Evolutionary conservation across 2,888 invertebrate species (phyloP).

Genomic region (Torymus tubicola): DNA sequence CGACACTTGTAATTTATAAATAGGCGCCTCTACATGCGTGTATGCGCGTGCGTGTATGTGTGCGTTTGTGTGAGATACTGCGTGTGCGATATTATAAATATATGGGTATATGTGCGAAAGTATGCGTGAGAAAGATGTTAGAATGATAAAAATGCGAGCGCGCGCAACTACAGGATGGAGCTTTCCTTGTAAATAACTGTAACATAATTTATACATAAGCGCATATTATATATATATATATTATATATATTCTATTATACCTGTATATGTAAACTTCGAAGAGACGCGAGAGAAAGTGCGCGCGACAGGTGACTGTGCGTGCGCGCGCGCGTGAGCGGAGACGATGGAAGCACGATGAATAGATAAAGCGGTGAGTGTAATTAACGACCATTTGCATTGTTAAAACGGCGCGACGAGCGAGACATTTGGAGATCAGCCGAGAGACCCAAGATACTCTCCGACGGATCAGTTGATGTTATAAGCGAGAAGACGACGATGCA

Average conservation of each 20-base stretch:
- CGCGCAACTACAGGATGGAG: neutral
- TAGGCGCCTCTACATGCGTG: conserved; percentile 12
- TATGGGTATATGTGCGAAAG: neutral
- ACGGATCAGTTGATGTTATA: conserved; percentile 52
- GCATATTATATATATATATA: conserved; percentile 61
- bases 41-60: neutral
- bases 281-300: conserved; percentile 9
- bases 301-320: neutral
- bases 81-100: conserved; percentile 11
- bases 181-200: conserved; percentile 64
- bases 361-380: conserved; percentile 26
- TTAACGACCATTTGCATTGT: conserved; percentile 10
- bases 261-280: conserved; percentile 37
- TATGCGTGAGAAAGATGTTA: neutral
- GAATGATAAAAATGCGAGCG: neutral
- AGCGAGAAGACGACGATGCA: conserved; percentile 67
- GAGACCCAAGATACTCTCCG: conserved; percentile 62
- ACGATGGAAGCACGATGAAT: no score
- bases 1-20: conserved; percentile 57
- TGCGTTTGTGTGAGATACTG: conserved; percentile 15
- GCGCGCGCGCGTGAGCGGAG: neutral
- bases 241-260: conserved; percentile 45
- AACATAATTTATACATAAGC: conserved; percentile 69
- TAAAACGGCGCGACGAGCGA: neutral
- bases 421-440: neutral